Conservation (phyloP, 2,797 vertebrate species). For the Manis crassicaudata region DNA sequence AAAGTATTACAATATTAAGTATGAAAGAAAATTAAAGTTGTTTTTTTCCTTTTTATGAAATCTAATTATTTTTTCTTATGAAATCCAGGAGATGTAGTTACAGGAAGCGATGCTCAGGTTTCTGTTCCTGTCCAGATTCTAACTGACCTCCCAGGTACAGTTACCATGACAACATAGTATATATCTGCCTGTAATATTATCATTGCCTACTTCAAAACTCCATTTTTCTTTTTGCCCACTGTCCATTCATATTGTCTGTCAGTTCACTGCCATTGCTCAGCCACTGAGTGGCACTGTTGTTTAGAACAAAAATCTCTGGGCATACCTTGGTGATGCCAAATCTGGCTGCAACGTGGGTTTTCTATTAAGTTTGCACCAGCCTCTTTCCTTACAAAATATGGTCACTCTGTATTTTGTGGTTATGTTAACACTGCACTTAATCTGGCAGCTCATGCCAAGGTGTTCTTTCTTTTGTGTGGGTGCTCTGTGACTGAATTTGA, state of each 20-base stretch:
- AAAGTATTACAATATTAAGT: constrained; percentile 24
- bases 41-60: constrained; percentile 56
- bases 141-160: constrained; percentile 92
- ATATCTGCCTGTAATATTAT: background rate
- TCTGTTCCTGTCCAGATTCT: constrained; percentile 89
- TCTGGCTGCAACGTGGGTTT: background rate
- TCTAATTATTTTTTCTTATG: constrained; percentile 77
- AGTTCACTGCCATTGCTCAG: constrained; percentile 52
- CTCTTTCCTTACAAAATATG: background rate
- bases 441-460: background rate
- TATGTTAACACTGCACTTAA: background rate
- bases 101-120: constrained; percentile 88
- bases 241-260: constrained; percentile 50
- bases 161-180: constrained; percentile 80
- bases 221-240: constrained; percentile 3
- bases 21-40: constrained; percentile 36
- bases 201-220: constrained; percentile 45
- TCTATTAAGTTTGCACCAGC: fast-evolving
- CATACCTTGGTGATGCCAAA: background rate
- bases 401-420: background rate
- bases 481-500: background rate
- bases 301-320: constrained; percentile 64
- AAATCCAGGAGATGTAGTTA: constrained; percentile 88
- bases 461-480: background rate
- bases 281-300: constrained; percentile 88